These are phyloP conservation scores for Pararge aegeria DNA, from an alignment of 1,140 invertebrate species.

Conservation along the genomic window DNA sequence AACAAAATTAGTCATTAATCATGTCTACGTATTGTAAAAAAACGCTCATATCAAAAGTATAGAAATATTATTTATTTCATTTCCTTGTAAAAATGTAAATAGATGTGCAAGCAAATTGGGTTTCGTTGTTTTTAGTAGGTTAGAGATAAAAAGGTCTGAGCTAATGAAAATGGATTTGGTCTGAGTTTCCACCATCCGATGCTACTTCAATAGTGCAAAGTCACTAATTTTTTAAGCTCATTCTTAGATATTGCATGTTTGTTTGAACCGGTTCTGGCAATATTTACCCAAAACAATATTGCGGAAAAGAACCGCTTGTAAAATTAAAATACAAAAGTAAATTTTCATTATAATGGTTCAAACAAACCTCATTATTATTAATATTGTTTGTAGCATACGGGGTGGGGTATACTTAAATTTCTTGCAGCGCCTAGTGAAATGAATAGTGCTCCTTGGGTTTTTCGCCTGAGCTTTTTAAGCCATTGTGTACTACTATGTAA, in stretches of 20 bases:
- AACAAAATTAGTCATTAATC: conserved; percentile 13
- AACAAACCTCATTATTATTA: too few species aligned
- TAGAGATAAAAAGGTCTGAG: conserved; percentile 8
- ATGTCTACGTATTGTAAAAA: conserved; percentile 41
- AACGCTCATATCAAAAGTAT: conserved; percentile 64
- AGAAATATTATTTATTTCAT: conserved; percentile 68
- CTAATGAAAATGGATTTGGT: background rate
- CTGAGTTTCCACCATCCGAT: background rate
- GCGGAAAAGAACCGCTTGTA: too few species aligned
- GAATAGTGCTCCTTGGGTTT: background rate
- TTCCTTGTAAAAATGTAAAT: conserved; percentile 76
- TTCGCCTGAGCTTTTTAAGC: conserved; percentile 9
- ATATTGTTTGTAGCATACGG: background rate
- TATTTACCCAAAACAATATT: too few species aligned
- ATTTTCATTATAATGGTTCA: too few species aligned
- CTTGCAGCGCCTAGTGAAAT: background rate
- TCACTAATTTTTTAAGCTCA: background rate
- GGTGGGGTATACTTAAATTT: background rate
- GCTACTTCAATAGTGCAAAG: background rate
- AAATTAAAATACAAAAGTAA: too few species aligned
- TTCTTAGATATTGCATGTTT: too few species aligned
- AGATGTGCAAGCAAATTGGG: conserved; percentile 53
- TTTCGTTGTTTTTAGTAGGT: conserved; percentile 19
- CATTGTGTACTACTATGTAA: background rate
- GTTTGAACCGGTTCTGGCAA: too few species aligned